phyloP scores from a whole-genome alignment of 2,888 invertebrate genomes.

The Ypsolopha scabrella region DNA sequence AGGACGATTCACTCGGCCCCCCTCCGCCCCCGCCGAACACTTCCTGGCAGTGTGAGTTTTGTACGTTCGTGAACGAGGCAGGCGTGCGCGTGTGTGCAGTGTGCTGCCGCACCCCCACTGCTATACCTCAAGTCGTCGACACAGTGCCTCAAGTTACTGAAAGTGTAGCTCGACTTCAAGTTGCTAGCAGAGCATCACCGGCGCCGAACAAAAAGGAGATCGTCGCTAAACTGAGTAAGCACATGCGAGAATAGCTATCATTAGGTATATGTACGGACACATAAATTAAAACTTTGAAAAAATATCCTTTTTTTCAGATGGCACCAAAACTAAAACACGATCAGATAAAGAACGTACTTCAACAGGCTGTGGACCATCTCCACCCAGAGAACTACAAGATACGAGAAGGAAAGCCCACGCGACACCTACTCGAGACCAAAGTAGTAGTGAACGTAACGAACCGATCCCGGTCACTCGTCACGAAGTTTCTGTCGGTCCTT shows the following conservation, averaged over 20 bases:
- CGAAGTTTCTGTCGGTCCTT: constrained; percentile 54
- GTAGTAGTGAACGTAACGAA: constrained; percentile 22
- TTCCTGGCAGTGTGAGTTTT: constrained; percentile 90
- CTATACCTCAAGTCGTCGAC: constrained; percentile 22
- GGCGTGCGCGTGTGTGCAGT: constrained; percentile 84
- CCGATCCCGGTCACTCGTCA: constrained; percentile 21
- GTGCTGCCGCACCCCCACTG: constrained; percentile 85
- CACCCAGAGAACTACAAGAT: constrained; percentile 54
- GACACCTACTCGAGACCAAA: background rate
- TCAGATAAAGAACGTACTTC: constrained; percentile 44
- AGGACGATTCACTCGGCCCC: constrained; percentile 41
- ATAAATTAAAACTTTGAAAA: no score
- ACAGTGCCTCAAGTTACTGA: background rate
- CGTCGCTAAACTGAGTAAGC: constrained; percentile 71
- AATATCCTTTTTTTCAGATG: constrained; percentile 28
- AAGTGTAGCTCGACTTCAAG: background rate
- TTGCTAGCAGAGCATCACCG: background rate
- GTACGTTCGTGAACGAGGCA: constrained; percentile 88
- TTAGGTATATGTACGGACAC: no score
- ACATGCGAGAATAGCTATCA: background rate
- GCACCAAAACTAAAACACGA: constrained; percentile 30
- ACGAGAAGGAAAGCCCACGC: background rate
- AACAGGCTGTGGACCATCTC: constrained; percentile 75
- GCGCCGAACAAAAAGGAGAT: constrained; percentile 21
- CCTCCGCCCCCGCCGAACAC: constrained; percentile 66